Evolutionary conservation across 64 coral and sea anemone species (phyloP).

Genomic region (Pocillopora damicornis): DNA sequence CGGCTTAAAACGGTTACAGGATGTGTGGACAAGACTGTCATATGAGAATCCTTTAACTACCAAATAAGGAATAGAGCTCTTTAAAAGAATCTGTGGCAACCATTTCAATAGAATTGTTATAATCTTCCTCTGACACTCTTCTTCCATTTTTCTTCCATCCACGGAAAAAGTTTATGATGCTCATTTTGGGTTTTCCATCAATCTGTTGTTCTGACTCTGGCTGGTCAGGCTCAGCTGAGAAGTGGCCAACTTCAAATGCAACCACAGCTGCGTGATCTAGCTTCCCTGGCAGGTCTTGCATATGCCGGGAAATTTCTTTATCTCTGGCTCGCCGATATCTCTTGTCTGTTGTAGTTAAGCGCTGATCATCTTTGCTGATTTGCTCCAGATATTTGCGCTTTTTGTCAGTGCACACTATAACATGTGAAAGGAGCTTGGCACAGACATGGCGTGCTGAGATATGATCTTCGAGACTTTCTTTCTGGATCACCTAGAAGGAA

Average conservation of each 20-base stretch:
- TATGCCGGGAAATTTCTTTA: conserved; percentile 58
- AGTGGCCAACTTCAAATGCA: conserved; percentile 91
- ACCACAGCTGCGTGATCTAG: conserved; percentile 94
- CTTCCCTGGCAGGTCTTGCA: conserved; percentile 90
- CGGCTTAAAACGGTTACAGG: no score
- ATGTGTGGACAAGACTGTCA: no score
- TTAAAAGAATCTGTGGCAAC: background rate
- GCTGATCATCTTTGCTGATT: conserved; percentile 47
- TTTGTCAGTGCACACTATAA: conserved; percentile 51
- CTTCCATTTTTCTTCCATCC: background rate
- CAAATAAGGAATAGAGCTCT: conserved; percentile 22
- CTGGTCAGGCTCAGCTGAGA: conserved; percentile 59
- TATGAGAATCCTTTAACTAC: background rate
- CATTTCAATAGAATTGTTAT: background rate
- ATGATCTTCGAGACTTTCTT: conserved; percentile 62
- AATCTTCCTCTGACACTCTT: background rate
- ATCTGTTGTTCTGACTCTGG: conserved; percentile 16
- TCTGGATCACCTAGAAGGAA: conserved; percentile 73
- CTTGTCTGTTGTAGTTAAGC: background rate
- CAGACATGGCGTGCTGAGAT: conserved; percentile 80
- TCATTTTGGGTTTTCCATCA: background rate
- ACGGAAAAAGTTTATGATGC: background rate
- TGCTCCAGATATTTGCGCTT: conserved; percentile 66
- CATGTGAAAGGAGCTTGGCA: conserved; percentile 85
- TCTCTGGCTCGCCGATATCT: conserved; percentile 32